Base-by-base conservation (phyloP, 2,888 invertebrate genomes). In the Orgyia antiqua region DNA sequence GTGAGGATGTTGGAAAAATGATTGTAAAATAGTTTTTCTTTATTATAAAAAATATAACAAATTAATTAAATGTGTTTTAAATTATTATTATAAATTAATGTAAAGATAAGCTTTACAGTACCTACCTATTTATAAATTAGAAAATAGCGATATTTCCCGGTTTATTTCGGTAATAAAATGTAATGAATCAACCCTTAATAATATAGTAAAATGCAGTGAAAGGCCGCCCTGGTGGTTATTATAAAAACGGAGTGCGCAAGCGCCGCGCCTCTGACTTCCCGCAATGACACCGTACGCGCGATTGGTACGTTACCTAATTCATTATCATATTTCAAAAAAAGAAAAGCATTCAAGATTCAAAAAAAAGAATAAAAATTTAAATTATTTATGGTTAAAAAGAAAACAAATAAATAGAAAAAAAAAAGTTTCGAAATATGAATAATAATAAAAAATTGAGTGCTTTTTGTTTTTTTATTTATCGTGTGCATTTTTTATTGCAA, bases 191-290 rank as follows among this genome's bases (percentile, higher is more conserved):
- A 41, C 57, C 75, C 77, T 70, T 65, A 59, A 42, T 42, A 36
- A 32, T 36, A 51, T 54, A 38, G 27, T 33, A 35, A 47, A 41
- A 58, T 48, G 36, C 47, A 70, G 83, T 84, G 84, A 84, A 84
- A 84, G 84, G 84, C 57, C 52, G 49, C 75, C 72, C 69, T 51
- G 56, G n/a, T 50, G 27, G 35, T 31, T 43, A 54, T 60, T 84
- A 83, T 84, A 84, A 58, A 84, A 83, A 75, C 53, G 46, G 48
- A 45, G 32, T 33, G 67, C 79, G 62, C 70, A 28, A 37, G 74
- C 78, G 66, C 65, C 59, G 82, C 77, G 71, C 73, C 79, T 80
- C 76, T 77, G 74, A 83, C 67, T 78, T 58, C 61, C 65, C 73
- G 50, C 71, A 68, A 82, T 82, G 82, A 66, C 79, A 64, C 67